These are phyloP conservation scores for Heterohyrax brucei DNA, from an alignment of 2,797 vertebrate genomes.

Conservation along the genomic window DNA sequence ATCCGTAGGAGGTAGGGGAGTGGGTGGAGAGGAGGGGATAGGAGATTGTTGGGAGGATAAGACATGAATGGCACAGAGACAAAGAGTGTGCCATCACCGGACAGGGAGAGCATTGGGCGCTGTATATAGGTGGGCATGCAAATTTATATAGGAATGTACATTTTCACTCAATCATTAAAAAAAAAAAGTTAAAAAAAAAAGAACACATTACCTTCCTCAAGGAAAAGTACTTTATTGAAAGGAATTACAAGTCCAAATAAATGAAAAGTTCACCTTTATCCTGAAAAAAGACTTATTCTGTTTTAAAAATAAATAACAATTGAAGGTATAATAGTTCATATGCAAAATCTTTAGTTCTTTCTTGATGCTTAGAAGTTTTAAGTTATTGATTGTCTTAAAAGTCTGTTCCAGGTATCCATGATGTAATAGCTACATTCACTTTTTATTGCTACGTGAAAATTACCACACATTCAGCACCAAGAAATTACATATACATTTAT, in stretches of 20 bases:
- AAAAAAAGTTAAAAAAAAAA: no score
- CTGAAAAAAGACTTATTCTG: not conserved
- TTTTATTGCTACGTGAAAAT: not conserved
- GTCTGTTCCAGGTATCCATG: not conserved
- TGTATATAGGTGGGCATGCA: no score
- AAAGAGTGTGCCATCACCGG: no score
- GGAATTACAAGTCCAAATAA: constrained; percentile 19
- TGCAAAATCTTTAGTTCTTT: not conserved
- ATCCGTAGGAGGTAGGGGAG: no score
- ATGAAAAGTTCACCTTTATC: not conserved
- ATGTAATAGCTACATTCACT: not conserved
- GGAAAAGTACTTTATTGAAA: constrained; percentile 19
- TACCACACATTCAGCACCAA: not conserved
- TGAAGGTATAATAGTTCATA: not conserved
- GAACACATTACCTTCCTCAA: constrained; percentile 1
- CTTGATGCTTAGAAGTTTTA: not conserved
- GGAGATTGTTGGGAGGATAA: no score
- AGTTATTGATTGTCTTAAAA: not conserved
- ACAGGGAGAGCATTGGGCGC: no score
- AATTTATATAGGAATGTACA: no score
- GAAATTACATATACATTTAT: not conserved
- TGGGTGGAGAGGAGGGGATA: no score
- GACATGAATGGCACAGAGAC: no score
- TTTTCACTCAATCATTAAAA: no score
- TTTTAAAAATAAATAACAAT: constrained; percentile 1